Evolutionary conservation across 2,113 vertebrate species (phyloP).

Genomic region (Cryptoleucopteryx plumbea): DNA sequence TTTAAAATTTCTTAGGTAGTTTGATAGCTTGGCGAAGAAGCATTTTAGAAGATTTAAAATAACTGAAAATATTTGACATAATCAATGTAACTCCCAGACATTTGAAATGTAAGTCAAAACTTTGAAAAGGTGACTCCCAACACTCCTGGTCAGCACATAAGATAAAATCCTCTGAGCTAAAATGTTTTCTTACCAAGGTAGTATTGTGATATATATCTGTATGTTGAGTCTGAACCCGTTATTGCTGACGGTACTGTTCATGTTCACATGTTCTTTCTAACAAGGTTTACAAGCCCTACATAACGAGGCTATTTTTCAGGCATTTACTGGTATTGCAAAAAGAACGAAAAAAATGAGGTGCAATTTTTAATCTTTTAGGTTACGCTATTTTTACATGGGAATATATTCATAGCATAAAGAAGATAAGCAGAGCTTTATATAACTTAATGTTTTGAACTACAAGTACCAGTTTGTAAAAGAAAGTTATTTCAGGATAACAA

Average conservation of each 20-base stretch:
- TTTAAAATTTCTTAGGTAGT: neutral
- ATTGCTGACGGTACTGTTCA: neutral
- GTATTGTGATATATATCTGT: neutral
- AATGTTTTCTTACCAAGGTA: neutral
- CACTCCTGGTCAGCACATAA: neutral
- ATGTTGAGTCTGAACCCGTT: rapidly evolving
- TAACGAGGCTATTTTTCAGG: neutral
- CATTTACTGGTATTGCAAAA: neutral
- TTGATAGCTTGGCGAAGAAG: neutral
- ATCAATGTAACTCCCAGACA: neutral
- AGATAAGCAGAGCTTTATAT: neutral
- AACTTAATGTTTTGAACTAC: neutral
- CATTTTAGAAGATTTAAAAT: neutral
- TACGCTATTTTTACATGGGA: neutral
- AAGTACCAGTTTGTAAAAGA: neutral
- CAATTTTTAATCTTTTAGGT: neutral
- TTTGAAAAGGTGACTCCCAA: neutral
- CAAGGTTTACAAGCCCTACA: neutral
- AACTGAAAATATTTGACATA: neutral
- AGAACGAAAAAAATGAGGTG: neutral
- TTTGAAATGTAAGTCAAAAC: neutral
- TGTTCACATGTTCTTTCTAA: neutral
- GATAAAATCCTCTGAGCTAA: neutral
- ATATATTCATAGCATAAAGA: neutral
- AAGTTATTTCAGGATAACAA: neutral